These are phyloP conservation scores for Pelobates cultripes DNA, from an alignment of 2,797 vertebrate species.

Conservation along the genomic window DNA sequence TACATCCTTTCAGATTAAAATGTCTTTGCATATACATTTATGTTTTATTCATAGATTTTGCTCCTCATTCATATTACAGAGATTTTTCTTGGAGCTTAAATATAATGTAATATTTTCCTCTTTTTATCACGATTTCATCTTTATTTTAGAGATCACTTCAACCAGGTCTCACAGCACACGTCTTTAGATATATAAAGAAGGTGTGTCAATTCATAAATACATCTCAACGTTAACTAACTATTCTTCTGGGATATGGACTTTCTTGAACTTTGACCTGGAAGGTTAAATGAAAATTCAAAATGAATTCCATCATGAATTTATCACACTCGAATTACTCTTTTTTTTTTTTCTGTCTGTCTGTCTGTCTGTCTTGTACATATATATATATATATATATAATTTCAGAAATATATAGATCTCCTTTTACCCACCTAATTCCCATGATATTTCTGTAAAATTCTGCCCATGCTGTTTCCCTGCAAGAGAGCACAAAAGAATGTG, in stretches of 20 bases:
- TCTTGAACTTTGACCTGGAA: constrained; percentile 45
- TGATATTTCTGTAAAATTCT: constrained; percentile 28
- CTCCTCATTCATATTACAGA: neutral
- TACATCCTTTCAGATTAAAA: neutral
- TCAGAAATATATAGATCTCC: constrained; percentile 50
- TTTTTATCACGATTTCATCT: neutral
- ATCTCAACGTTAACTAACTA: constrained; percentile 23
- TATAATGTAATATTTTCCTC: neutral
- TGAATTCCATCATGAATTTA: constrained; percentile 50
- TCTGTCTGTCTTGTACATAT: too few relatives aligned
- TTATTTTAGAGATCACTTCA: neutral
- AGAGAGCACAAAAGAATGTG: constrained; percentile 35
- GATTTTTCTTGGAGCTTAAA: neutral
- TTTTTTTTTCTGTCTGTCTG: too few relatives aligned
- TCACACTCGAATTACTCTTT: constrained; percentile 44
- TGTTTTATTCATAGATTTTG: neutral
- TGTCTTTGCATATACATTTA: neutral
- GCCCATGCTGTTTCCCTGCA: constrained; percentile 45
- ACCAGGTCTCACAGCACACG: constrained; percentile 12
- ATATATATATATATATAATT: too few relatives aligned
- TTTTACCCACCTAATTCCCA: constrained; percentile 40
- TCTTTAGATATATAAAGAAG: constrained; percentile 27
- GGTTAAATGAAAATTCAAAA: constrained; percentile 52
- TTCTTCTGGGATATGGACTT: constrained; percentile 44
- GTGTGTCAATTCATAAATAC: constrained; percentile 46